These are phyloP conservation scores for Allygus modestus DNA, from an alignment of 2,888 invertebrate genomes.

Conservation along the genomic window DNA sequence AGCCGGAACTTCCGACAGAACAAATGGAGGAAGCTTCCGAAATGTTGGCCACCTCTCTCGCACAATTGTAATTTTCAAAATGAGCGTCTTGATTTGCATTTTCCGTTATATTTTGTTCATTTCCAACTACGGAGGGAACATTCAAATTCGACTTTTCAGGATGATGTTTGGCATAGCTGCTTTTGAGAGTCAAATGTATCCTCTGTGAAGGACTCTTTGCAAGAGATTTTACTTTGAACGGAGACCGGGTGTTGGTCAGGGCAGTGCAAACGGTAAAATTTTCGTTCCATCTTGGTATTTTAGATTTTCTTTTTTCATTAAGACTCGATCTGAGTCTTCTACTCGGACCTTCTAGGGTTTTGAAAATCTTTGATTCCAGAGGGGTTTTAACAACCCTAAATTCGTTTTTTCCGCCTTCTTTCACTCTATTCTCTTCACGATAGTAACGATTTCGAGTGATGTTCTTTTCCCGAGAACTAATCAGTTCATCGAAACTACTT, in stretches of 20 bases:
- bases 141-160: not conserved
- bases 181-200: not conserved
- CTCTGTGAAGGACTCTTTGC: not conserved
- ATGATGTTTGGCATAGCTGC: not conserved
- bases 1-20: not conserved
- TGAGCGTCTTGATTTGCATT: not conserved
- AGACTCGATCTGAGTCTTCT: not conserved
- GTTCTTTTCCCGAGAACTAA: not conserved
- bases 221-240: not conserved
- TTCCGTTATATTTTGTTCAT: not conserved
- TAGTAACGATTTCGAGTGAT: not conserved
- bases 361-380: conserved; percentile 1
- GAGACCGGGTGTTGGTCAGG: not conserved
- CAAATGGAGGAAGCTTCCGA: not conserved
- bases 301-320: not conserved
- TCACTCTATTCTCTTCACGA: not conserved
- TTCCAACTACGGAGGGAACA: not conserved
- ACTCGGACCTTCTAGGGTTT: not conserved
- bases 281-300: not conserved
- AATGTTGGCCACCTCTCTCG: not conserved
- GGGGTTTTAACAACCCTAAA: not conserved
- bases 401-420: not conserved
- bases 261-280: conserved; percentile 3
- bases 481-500: not conserved
- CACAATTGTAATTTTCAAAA: not conserved